Conservation (phyloP, 1,140 invertebrate species). For the Papilio polytes region DNA sequence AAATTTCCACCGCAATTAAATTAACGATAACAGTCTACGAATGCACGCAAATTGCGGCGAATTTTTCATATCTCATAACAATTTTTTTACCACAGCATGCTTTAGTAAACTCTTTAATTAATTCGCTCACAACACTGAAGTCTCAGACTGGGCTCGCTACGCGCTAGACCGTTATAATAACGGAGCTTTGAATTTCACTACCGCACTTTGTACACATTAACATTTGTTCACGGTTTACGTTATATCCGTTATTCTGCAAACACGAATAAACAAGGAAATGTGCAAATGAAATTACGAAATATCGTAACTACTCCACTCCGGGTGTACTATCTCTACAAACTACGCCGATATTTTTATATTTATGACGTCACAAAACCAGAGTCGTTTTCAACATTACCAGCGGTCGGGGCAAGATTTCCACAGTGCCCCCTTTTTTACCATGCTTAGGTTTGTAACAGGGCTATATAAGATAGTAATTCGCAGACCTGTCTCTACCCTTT, state of each 20-base stretch:
- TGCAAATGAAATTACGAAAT: neutral
- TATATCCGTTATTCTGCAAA: neutral
- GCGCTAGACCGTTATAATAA: slow-evolving; percentile 16
- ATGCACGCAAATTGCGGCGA: slow-evolving; percentile 7
- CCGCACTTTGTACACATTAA: slow-evolving; percentile 16
- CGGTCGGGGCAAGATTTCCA: too few relatives aligned
- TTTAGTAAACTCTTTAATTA: slow-evolving; percentile 25
- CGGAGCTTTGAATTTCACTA: slow-evolving; percentile 14
- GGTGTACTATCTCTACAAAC: neutral
- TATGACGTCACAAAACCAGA: too few relatives aligned
- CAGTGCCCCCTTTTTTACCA: too few relatives aligned
- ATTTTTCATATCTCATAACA: slow-evolving; percentile 12
- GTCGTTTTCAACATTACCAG: too few relatives aligned
- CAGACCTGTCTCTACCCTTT: too few relatives aligned
- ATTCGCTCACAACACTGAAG: slow-evolving; percentile 16
- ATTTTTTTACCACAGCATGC: neutral
- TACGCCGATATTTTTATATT: neutral
- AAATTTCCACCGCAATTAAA: slow-evolving; percentile 17
- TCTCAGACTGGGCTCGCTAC: neutral
- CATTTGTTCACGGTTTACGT: slow-evolving; percentile 9
- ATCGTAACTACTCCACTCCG: neutral
- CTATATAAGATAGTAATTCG: too few relatives aligned
- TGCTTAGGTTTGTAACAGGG: too few relatives aligned
- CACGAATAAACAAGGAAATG: neutral
- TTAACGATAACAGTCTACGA: slow-evolving; percentile 11